Base-by-base conservation (phyloP, 2,113 vertebrate genomes). In the Chionomys nivalis region DNA sequence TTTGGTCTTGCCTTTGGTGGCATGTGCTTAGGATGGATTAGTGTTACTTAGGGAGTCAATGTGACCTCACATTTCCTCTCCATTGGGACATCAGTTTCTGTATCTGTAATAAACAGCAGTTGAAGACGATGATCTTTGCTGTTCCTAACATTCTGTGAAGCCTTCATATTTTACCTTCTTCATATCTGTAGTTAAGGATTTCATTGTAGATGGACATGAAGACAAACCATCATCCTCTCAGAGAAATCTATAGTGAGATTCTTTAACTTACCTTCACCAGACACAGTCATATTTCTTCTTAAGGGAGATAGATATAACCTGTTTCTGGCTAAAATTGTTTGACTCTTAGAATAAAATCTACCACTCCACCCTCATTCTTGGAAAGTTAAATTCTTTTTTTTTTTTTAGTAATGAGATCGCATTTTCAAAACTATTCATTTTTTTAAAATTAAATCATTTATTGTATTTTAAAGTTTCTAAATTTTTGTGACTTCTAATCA, bases 401-500 rank as follows among this genome's bases (percentile, higher is more conserved):
- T 93, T 95, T 83, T 93, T 96, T 91, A 79, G 78, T 82, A 76
- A 87, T 85, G 90, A 72, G 70, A 83, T 93, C 76, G 72, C 33
- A 49, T 89, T 97, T 97, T 96, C 42, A 61, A 94, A 91, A 31
- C 42, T 87, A 1, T 94, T 95, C 23, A 47, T 96, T 96, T 97
- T 90, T 10, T 24, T 19, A 19, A 65, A 90, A 36, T 76, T 89
- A 26, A n/a, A n/a, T 91, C 95, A 63, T 39, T 95, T 92, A 87
- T 33, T 94, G 31, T 72, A 63, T 91, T 95, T 92, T 95, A 83
- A 94, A 7, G 17, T 96, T 94, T 94, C 23, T 75, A 90, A 89
- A 16, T 81, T 95, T 97, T 94, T 96, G 31, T 96, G 75, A 91
- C 49, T 95, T 95, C 75, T 94, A 81, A 91, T 94, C 58, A 87